A percentile compares a stretch with the other conserved stretches of the same genome.
Conservation (phyloP, 2,113 vertebrate species). For the Anhinga anhinga region DNA sequence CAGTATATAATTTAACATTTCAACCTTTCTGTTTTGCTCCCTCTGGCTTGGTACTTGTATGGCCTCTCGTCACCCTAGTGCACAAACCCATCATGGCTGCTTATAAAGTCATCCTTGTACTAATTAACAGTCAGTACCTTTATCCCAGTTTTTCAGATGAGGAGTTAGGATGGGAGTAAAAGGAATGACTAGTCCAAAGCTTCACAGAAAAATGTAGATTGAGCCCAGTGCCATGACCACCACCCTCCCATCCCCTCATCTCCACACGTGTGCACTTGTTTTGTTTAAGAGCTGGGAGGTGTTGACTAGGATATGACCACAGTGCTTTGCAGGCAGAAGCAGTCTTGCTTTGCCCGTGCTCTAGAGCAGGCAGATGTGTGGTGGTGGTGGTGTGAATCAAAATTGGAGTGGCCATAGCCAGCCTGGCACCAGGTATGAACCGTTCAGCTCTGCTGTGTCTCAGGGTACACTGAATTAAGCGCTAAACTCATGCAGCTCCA, state of each 20-base stretch:
- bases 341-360: not conserved
- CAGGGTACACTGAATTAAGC: not conserved
- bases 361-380: not conserved
- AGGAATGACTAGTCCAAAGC: not conserved
- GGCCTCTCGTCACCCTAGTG: not conserved
- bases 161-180: not conserved
- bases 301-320: not conserved
- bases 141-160: not conserved
- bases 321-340: not conserved
- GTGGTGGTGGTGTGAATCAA: not conserved
- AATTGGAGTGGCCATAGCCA: not conserved
- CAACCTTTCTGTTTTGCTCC: not conserved
- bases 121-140: not conserved
- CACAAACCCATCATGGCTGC: rapidly evolving
- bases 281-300: not conserved
- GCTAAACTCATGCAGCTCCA: not conserved
- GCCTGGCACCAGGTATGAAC: not conserved
- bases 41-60: not conserved
- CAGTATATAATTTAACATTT: not conserved
- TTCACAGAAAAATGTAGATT: not conserved
- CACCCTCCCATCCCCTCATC: not conserved
- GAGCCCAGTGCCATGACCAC: not conserved
- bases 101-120: not conserved
- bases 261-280: rapidly evolving
- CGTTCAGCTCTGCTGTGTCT: not conserved